Base-by-base conservation (phyloP, 2,888 invertebrate species). In the Eupeodes latifasciatus region DNA sequence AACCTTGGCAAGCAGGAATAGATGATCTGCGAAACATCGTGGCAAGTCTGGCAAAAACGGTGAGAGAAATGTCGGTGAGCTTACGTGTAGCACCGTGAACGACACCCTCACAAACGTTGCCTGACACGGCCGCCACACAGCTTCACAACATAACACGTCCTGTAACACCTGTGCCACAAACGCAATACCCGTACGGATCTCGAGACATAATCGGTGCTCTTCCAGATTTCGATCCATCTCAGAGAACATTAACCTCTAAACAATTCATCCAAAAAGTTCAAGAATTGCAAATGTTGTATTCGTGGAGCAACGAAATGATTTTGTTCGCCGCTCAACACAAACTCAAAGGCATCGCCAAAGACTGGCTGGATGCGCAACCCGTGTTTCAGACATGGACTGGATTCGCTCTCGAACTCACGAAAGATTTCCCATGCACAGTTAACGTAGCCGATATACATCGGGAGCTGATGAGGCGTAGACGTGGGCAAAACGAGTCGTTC, bases 221-320 rank as follows among this genome's bases (percentile, higher is more conserved):
- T 7, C 75, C 62, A 19, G 75, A 51, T 12, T 62, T 75, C 19
- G 61, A 75, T 14, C 74, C 74, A n/a, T 49, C 4, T 1, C 61
- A 74, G 49, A 12, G 61, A 27, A 47, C 19, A 36, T 16, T 74
- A 4, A n/a, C 59, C 2, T 34, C 74, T 11, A 61, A 36, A 5
- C 61, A 74, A 10, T 74, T 74, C 51, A n/a, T 74, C 34, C 57
- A 72, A 9, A 74, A 59, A 9, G 51, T 75, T 5, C 61, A 75
- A 14, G 16, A 61, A 16, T 16, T 72, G 59, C 78, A 40, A 40
- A 36, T 19, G 40, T 11, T 69, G 40, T 79, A 62, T 27, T 16
- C 49, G n/a, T 79, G 69, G 78, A 86, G 90, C 19, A 92, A 61
- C 16, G 74, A 74, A 16, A 74, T 74, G 61, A 74, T 61, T 61